These are phyloP conservation scores for Nowickia ferox DNA, from an alignment of 2,888 invertebrate species.

Conservation along the genomic window DNA sequence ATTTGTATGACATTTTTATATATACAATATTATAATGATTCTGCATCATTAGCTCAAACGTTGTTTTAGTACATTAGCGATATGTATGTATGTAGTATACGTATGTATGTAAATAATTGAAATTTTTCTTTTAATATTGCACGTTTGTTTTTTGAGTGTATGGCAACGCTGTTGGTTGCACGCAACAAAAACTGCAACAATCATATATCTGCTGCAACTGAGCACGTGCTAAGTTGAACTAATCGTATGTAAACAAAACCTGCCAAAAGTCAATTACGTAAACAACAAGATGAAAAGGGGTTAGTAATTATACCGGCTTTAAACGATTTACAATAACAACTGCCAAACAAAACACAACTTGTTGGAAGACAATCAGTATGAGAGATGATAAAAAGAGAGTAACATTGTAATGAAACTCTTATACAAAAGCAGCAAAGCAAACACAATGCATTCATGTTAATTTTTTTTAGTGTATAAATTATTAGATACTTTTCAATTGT, in stretches of 20 bases:
- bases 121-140: background rate
- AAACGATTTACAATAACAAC: background rate
- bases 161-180: no score
- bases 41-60: no score
- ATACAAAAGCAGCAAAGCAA: constrained; percentile 43
- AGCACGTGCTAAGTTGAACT: constrained; percentile 58
- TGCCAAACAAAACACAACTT: constrained; percentile 70
- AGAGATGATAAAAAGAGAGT: background rate
- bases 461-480: constrained; percentile 16
- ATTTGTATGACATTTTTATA: no score
- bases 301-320: background rate
- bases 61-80: no score
- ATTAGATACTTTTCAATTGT: constrained; percentile 39
- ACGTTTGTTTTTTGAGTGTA: background rate
- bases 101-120: no score
- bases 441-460: constrained; percentile 44
- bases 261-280: constrained; percentile 4
- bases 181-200: background rate
- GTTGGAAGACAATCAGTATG: constrained; percentile 35
- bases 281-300: constrained; percentile 23
- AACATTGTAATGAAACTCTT: constrained; percentile 35
- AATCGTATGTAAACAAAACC: constrained; percentile 56
- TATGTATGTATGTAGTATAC: no score
- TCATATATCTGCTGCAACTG: constrained; percentile 43
- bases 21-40: no score